Percentiles rank a stretch among this genome's conserved stretches.
These are phyloP conservation scores for Coenonympha glycerion DNA, from an alignment of 2,888 invertebrate species.

Conservation along the genomic window DNA sequence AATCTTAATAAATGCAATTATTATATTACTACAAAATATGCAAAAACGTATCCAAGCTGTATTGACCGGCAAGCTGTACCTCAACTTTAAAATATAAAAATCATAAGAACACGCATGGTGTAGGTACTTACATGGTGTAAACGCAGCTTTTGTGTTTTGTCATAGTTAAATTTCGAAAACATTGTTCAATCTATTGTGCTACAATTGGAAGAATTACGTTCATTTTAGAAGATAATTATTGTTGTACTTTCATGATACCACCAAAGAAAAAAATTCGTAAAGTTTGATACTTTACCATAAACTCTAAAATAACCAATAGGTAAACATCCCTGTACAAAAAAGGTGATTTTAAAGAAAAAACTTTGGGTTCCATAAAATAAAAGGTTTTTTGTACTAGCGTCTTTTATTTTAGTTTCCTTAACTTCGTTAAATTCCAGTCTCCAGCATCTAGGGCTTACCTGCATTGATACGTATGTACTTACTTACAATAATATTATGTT, in stretches of 20 bases:
- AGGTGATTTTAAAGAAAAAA: conserved; percentile 18
- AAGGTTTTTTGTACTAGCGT: conserved; percentile 17
- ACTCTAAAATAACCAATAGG: conserved; percentile 1
- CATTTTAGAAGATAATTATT: too few species aligned
- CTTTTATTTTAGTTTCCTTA: conserved; percentile 5
- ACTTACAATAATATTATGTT: too few species aligned
- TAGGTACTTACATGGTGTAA: neutral
- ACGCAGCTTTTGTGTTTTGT: neutral
- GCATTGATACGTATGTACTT: too few species aligned
- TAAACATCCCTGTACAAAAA: conserved; percentile 20
- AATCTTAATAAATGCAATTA: too few species aligned
- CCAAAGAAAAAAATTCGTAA: conserved; percentile 22
- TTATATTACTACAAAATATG: too few species aligned
- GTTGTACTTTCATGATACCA: conserved; percentile 18
- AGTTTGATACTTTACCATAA: conserved; percentile 15
- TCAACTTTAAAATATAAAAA: too few species aligned
- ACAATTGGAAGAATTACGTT: too few species aligned
- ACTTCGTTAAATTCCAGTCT: neutral
- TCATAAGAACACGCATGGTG: too few species aligned
- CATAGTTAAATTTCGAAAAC: neutral
- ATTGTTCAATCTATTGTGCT: neutral
- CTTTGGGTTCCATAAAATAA: conserved; percentile 25
- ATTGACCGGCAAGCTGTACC: too few species aligned
- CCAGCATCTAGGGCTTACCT: too few species aligned
- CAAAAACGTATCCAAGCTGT: too few species aligned